Evolutionary conservation across 2,888 invertebrate species (phyloP), one percentile per base, ranked within the genome.

Genomic region (Hesperia comma): DNA sequence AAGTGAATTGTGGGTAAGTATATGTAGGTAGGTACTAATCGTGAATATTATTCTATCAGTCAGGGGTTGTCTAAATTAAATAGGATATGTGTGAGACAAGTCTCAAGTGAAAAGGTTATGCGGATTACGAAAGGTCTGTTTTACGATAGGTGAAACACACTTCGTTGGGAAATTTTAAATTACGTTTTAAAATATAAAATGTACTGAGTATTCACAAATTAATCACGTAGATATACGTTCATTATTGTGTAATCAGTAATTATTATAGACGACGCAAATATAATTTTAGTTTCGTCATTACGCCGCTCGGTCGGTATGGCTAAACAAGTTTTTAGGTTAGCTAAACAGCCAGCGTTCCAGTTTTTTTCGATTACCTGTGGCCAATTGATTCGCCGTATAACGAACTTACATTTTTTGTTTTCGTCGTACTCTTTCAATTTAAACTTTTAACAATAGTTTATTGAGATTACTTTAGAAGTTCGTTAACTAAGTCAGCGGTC

Each of bases 241-340:
- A 17, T 26, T 41, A 17, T 66, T 64, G 57, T 37, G 33, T 60
- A 66, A 60, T 58, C 26, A 60, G 54, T 60, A 41, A 60, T 60
- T 54, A 58, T 53, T 58, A 51, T 57, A 53, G 53, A 40, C 57
- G 51, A 53, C 19, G 66, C 43, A 49, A 67, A 68, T 58, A 69
- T 53, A 69, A 68, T 63, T 68, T 56, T 67, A 19, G 70, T 63
- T 67, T 66, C 68, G 70, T 76, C 75, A 70, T 74, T 77, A 78
- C 77, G 71, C 71, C 75, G 69, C 70, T 64, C 61, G 69, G 67
- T 69, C 63, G 55, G 70, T 63, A 67, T 61, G 60, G 66, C 64
- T 19, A 83, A 84, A 87, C 87, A 68, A 79, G 87, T 86, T 86
- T 83, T 79, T 72, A 78, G 77, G 80, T 83, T 83, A 82, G 81